A percentile compares a stretch with the other conserved stretches of the same genome.
phyloP scores from a whole-genome alignment of 2,113 vertebrate genomes.

The Nycticorax nycticorax region DNA sequence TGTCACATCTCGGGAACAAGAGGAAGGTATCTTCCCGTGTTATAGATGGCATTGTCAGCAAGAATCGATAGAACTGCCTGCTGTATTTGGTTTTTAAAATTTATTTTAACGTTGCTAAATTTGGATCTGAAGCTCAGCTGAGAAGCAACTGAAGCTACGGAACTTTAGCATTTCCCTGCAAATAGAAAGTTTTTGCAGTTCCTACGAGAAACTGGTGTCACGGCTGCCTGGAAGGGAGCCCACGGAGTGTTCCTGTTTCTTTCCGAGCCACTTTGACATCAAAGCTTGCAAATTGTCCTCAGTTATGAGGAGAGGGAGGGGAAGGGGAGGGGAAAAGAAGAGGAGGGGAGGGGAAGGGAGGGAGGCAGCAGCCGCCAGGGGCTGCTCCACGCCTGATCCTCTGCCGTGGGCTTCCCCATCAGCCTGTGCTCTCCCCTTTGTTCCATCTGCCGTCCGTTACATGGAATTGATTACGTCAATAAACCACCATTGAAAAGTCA shows the following conservation, averaged over 20 bases:
- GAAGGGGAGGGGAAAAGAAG: too few relatives aligned
- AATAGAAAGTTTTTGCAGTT: neutral
- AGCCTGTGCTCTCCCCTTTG: neutral
- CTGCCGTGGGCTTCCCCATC: neutral
- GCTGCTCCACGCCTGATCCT: conserved; percentile 13
- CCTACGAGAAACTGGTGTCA: neutral
- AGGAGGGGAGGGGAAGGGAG: too few relatives aligned
- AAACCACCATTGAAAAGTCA: neutral
- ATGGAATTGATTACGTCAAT: neutral
- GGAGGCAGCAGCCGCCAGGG: conserved; percentile 14
- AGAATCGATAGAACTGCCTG: neutral
- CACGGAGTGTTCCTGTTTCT: neutral
- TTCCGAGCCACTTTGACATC: neutral
- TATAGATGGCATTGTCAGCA: neutral
- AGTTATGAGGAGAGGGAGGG: neutral
- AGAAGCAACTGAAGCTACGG: neutral
- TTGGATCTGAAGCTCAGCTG: neutral
- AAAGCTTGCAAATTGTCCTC: neutral
- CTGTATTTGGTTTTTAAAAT: neutral
- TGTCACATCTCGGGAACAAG: neutral
- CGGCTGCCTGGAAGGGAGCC: neutral
- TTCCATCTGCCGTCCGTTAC: neutral
- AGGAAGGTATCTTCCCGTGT: neutral
- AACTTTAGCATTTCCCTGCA: neutral
- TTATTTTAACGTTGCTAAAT: neutral